A percentile compares a stretch with the other conserved stretches of the same genome.
phyloP scores from a whole-genome alignment of 2,888 invertebrate genomes.

The Dolichomitus sp. region DNA sequence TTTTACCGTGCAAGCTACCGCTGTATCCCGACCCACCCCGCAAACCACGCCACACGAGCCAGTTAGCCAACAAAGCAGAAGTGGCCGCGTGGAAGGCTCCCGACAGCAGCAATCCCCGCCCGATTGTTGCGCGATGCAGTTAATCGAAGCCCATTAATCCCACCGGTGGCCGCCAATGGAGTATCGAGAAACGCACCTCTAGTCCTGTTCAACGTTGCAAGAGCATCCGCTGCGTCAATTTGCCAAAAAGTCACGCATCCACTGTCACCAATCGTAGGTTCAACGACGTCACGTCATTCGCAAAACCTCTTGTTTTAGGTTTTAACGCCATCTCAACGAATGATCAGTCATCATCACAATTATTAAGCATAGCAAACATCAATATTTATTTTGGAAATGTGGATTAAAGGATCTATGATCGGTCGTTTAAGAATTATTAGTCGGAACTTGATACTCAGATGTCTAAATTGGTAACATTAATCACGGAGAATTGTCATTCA shows the following conservation, averaged over 20 bases:
- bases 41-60: slow-evolving; percentile 31
- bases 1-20: slow-evolving; percentile 31
- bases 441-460: too few species aligned
- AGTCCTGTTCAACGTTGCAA: neutral
- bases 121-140: slow-evolving; percentile 63
- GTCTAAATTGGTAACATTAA: too few species aligned
- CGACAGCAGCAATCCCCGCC: slow-evolving; percentile 31
- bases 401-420: too few species aligned
- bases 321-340: neutral
- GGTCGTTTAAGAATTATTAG: too few species aligned
- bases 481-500: neutral
- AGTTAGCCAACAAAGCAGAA: slow-evolving; percentile 58
- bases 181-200: slow-evolving; percentile 27
- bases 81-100: slow-evolving; percentile 48
- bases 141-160: slow-evolving; percentile 62
- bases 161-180: slow-evolving; percentile 44
- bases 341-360: neutral
- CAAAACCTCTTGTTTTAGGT: neutral
- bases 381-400: too few species aligned
- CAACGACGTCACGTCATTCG: neutral
- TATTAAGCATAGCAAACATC: neutral
- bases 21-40: slow-evolving; percentile 27
- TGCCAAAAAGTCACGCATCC: slow-evolving; percentile 15
- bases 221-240: slow-evolving; percentile 11
- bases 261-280: slow-evolving; percentile 8